Evolutionary conservation across 1,140 invertebrate genomes (phyloP).

Genomic region (Lucilia cuprina): DNA sequence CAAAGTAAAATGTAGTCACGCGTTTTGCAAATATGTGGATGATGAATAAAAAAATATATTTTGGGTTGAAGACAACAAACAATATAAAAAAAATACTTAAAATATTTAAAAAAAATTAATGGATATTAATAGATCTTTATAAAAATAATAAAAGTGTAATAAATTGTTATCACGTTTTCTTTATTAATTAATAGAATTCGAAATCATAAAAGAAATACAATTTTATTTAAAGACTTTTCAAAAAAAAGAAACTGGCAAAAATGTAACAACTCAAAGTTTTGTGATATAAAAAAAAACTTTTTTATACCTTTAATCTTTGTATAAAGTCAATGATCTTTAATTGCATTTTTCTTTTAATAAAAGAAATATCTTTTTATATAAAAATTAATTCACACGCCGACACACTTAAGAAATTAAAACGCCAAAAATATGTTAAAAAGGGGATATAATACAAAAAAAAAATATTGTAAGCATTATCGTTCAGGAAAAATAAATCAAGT

Average conservation of each 20-base stretch:
- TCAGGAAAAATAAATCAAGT: not conserved
- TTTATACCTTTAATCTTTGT: not conserved
- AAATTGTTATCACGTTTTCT: not conserved
- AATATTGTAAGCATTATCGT: too few relatives aligned
- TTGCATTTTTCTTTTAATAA: not conserved
- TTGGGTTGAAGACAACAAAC: not conserved
- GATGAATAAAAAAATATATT: not conserved
- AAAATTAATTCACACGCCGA: not conserved
- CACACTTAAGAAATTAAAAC: not conserved
- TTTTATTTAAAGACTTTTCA: not conserved
- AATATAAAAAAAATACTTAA: not conserved
- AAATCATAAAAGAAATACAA: not conserved
- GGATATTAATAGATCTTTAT: not conserved
- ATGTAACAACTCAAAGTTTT: not conserved
- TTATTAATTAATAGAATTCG: not conserved
- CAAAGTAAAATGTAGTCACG: not conserved
- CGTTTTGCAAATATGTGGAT: not conserved
- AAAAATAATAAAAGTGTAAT: not conserved
- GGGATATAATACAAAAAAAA: too few relatives aligned
- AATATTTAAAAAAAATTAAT: not conserved
- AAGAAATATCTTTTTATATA: not conserved
- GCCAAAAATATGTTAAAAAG: not conserved
- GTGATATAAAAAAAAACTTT: not conserved
- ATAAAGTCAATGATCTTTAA: not conserved
- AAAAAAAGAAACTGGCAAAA: too few relatives aligned